Conservation (phyloP, 1,140 invertebrate genomes). For the Drosophila nebulosa region DNA sequence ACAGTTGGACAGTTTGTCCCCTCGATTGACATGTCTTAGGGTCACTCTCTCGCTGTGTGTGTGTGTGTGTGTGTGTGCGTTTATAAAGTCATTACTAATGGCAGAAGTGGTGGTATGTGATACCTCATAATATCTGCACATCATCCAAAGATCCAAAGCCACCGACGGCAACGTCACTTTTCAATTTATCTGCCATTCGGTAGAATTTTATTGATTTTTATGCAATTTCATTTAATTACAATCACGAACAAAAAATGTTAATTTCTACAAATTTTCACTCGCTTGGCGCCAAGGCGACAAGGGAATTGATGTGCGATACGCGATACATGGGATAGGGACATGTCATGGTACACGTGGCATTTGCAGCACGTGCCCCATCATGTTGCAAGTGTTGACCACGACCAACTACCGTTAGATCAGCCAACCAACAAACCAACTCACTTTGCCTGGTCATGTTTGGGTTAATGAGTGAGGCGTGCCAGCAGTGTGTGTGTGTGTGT, state of each 20-base stretch:
- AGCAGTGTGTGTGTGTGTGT: no score
- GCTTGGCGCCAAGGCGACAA: slow-evolving; percentile 48
- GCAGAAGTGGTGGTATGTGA: background rate
- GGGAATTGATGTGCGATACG: slow-evolving; percentile 26
- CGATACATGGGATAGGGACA: slow-evolving; percentile 1
- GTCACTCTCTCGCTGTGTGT: background rate
- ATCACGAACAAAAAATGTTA: slow-evolving; percentile 61
- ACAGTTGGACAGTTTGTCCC: slow-evolving; percentile 50
- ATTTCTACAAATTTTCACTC: slow-evolving; percentile 80
- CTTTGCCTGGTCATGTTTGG: slow-evolving; percentile 71
- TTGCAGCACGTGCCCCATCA: slow-evolving; percentile 64
- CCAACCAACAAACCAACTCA: slow-evolving; percentile 12
- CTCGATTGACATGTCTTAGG: slow-evolving; percentile 9
- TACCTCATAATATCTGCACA: slow-evolving; percentile 11
- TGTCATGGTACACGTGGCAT: slow-evolving; percentile 50
- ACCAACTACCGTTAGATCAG: slow-evolving; percentile 62
- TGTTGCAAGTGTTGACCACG: slow-evolving; percentile 45
- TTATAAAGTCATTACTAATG: background rate
- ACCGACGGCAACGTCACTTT: slow-evolving; percentile 16
- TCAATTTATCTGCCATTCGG: slow-evolving; percentile 16
- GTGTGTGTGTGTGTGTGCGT: background rate
- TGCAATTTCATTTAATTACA: slow-evolving; percentile 78
- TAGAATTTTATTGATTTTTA: slow-evolving; percentile 64
- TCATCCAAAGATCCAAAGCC: slow-evolving; percentile 26
- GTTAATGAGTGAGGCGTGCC: slow-evolving; percentile 76